These are phyloP conservation scores for Magallana nippona DNA, from an alignment of 2,888 invertebrate genomes.

Conservation along the genomic window DNA sequence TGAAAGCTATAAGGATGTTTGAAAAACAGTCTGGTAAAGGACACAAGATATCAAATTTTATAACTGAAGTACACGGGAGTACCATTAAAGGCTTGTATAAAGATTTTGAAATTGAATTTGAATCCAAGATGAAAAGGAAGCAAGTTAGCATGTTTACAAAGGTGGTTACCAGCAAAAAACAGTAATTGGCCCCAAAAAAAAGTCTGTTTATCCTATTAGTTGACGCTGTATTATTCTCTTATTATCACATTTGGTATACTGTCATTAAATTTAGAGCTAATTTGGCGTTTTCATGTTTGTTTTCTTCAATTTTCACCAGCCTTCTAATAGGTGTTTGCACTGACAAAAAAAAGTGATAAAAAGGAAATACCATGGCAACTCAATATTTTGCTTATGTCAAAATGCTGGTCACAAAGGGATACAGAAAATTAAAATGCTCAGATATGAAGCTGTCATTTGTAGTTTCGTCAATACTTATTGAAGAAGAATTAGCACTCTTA, in stretches of 20 bases:
- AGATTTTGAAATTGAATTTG: slow-evolving; percentile 33
- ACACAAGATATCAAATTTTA: slow-evolving; percentile 23
- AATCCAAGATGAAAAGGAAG: background rate
- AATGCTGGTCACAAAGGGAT: slow-evolving; percentile 14
- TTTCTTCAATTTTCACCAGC: slow-evolving; percentile 21
- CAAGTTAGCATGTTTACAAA: background rate
- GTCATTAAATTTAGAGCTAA: slow-evolving; percentile 42
- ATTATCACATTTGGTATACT: slow-evolving; percentile 43
- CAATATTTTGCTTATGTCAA: slow-evolving; percentile 14
- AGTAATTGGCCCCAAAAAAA: slow-evolving; percentile 3
- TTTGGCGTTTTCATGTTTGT: slow-evolving; percentile 34
- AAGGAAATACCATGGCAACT: slow-evolving; percentile 14
- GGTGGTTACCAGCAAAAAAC: background rate
- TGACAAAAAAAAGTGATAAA: slow-evolving; percentile 20
- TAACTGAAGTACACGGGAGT: background rate
- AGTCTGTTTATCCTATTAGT: background rate
- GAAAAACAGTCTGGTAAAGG: background rate
- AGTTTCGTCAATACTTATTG: slow-evolving; percentile 36
- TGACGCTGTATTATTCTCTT: slow-evolving; percentile 33
- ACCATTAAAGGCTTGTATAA: background rate
- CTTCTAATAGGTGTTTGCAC: slow-evolving; percentile 9
- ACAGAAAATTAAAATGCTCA: slow-evolving; percentile 25
- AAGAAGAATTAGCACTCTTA: slow-evolving; percentile 32
- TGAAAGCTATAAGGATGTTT: slow-evolving; percentile 18
- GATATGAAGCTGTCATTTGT: slow-evolving; percentile 1